These are phyloP conservation scores for Columba guinea DNA, from an alignment of 2,797 vertebrate species.

Conservation along the genomic window DNA sequence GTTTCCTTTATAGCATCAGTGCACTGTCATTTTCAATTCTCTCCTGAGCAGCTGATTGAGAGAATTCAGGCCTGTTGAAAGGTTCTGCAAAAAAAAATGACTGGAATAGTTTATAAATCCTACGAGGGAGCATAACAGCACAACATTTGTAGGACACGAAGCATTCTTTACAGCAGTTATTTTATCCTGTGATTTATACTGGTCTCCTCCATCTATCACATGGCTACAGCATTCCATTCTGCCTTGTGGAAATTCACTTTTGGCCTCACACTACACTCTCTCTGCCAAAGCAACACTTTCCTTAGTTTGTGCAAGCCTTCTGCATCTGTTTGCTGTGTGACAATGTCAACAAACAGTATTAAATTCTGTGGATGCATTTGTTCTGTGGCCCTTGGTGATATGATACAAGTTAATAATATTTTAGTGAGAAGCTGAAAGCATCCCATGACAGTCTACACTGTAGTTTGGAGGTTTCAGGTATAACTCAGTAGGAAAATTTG, in stretches of 20 bases:
- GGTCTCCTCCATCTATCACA: slow-evolving; percentile 30
- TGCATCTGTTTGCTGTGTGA: not conserved
- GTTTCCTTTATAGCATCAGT: not conserved
- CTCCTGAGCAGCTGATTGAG: not conserved
- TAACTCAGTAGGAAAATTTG: not conserved
- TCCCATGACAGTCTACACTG: not conserved
- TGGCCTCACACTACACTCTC: not conserved
- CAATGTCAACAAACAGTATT: not conserved
- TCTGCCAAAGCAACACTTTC: slow-evolving; percentile 4
- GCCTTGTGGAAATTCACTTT: slow-evolving; percentile 36
- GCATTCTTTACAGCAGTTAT: slow-evolving; percentile 11
- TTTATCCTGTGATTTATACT: slow-evolving; percentile 59
- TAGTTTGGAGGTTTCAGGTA: not conserved
- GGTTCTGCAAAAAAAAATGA: not conserved
- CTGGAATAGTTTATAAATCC: slow-evolving; percentile 61
- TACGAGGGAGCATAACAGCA: slow-evolving; percentile 21
- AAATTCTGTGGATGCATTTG: not conserved
- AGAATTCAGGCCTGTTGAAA: slow-evolving; percentile 29
- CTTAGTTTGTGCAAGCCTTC: not conserved
- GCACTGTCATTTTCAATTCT: slow-evolving; percentile 26
- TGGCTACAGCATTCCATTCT: not conserved
- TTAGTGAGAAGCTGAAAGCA: not conserved
- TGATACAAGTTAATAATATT: not conserved
- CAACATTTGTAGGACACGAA: slow-evolving; percentile 39
- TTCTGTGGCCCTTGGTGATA: not conserved